Conservation (phyloP, 2,888 invertebrate genomes). For the Ommatoiulus sabulosus region DNA sequence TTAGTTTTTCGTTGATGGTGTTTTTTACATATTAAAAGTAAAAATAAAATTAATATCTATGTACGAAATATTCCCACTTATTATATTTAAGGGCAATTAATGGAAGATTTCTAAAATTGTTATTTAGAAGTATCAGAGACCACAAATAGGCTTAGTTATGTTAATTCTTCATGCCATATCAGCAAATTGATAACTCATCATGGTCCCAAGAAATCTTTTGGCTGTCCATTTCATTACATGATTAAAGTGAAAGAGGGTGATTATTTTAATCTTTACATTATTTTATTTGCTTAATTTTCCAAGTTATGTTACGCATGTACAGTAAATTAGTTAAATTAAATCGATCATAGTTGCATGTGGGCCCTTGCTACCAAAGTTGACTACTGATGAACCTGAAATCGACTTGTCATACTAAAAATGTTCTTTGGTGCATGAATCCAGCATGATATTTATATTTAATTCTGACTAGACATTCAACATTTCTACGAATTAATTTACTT, state of each 20-base stretch:
- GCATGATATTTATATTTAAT: neutral
- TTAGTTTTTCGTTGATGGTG: neutral
- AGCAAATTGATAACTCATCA: neutral
- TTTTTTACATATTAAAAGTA: neutral
- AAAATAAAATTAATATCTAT: neutral
- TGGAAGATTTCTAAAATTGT: neutral
- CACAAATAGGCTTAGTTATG: neutral
- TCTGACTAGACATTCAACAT: neutral
- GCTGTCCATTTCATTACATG: neutral
- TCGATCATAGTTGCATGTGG: neutral
- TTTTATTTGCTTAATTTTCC: neutral
- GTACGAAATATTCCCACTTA: neutral
- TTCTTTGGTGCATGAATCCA: neutral
- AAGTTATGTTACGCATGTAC: neutral
- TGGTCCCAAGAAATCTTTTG: neutral
- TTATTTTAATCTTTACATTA: neutral
- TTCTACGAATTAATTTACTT: neutral
- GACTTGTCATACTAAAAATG: neutral
- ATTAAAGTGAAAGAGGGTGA: neutral
- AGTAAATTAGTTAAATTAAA: neutral
- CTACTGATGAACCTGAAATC: neutral
- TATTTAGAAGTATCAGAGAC: neutral
- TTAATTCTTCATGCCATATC: neutral
- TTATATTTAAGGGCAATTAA: neutral
- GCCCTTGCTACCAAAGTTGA: neutral